Percentiles rank a stretch among this genome's conserved stretches.
These are phyloP conservation scores for Lutraria rhynchaena DNA, from an alignment of 1,140 invertebrate genomes.

Conservation along the genomic window DNA sequence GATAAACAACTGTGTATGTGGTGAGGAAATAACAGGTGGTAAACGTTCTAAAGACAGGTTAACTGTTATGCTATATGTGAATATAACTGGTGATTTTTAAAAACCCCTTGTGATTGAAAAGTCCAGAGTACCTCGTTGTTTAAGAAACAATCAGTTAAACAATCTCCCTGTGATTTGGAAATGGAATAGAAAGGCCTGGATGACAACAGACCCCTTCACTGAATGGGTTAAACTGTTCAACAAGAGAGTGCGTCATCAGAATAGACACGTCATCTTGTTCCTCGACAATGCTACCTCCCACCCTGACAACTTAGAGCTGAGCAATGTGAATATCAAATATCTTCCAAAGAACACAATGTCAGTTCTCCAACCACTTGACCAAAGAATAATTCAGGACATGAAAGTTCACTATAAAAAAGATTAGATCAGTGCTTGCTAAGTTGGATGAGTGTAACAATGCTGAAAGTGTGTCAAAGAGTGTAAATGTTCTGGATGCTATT, in stretches of 20 bases:
- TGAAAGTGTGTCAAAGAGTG: constrained; percentile 17
- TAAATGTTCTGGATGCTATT: constrained; percentile 37
- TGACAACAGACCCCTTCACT: constrained; percentile 76
- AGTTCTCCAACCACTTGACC: constrained; percentile 25
- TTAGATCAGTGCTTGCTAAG: constrained; percentile 9
- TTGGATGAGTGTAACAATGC: constrained; percentile 1
- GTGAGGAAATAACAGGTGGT: constrained; percentile 59
- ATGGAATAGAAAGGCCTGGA: constrained; percentile 59
- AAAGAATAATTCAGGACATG: constrained; percentile 30
- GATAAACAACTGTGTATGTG: constrained; percentile 64
- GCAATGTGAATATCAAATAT: constrained; percentile 19
- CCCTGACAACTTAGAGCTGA: neutral
- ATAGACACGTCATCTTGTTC: constrained; percentile 14
- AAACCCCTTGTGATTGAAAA: constrained; percentile 61
- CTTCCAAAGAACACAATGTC: constrained; percentile 21
- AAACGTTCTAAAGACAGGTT: constrained; percentile 69
- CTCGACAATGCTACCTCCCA: constrained; percentile 16
- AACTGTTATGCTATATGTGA: constrained; percentile 58
- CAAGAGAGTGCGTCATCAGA: constrained; percentile 4
- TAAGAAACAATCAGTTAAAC: constrained; percentile 51
- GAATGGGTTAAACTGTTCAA: constrained; percentile 38
- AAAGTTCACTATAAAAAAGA: constrained; percentile 38
- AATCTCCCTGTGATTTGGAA: constrained; percentile 49
- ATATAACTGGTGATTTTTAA: constrained; percentile 56
- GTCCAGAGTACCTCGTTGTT: constrained; percentile 53